phyloP scores from a whole-genome alignment of 2,888 invertebrate species.

The Eilema caniola region DNA sequence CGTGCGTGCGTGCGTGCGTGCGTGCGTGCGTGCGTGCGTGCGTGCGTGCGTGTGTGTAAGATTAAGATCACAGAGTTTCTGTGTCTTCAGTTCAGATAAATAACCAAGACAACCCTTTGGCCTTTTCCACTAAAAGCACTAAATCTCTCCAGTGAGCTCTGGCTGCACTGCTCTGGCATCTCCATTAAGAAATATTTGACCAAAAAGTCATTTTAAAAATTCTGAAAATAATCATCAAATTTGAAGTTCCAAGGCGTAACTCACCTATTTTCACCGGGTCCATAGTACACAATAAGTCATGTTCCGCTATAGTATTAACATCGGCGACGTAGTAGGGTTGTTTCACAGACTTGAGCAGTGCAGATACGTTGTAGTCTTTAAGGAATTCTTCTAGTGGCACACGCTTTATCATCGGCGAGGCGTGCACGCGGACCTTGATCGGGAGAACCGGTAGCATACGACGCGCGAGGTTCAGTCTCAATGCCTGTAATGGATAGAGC shows the following conservation, averaged over 20 bases:
- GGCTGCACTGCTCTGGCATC: too few relatives aligned
- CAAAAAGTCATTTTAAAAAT: too few relatives aligned
- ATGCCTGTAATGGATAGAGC: slow-evolving; percentile 45
- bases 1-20: too few relatives aligned
- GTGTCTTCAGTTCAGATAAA: too few relatives aligned
- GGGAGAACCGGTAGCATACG: slow-evolving; percentile 54
- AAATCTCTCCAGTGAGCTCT: too few relatives aligned
- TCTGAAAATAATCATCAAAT: too few relatives aligned
- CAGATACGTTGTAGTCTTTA: slow-evolving; percentile 44
- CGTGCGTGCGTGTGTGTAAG: too few relatives aligned
- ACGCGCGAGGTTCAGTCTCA: slow-evolving; percentile 54
- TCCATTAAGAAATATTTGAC: too few relatives aligned
- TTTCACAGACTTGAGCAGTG: slow-evolving; percentile 51
- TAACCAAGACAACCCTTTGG: too few relatives aligned
- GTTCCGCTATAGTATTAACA: slow-evolving; percentile 44
- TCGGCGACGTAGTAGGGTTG: slow-evolving; percentile 43
- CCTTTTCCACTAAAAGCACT: too few relatives aligned
- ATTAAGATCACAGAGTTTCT: too few relatives aligned
- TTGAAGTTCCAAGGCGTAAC: slow-evolving; percentile 23
- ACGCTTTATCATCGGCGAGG: slow-evolving; percentile 38
- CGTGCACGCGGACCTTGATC: slow-evolving; percentile 54
- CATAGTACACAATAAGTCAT: slow-evolving; percentile 53
- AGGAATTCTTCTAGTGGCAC: slow-evolving; percentile 48
- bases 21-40: too few relatives aligned
- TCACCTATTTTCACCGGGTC: slow-evolving; percentile 45